Evolutionary conservation across 1,140 invertebrate species (phyloP), one percentile per base, ranked within the genome.

Genomic region (Nasonia longicornis): DNA sequence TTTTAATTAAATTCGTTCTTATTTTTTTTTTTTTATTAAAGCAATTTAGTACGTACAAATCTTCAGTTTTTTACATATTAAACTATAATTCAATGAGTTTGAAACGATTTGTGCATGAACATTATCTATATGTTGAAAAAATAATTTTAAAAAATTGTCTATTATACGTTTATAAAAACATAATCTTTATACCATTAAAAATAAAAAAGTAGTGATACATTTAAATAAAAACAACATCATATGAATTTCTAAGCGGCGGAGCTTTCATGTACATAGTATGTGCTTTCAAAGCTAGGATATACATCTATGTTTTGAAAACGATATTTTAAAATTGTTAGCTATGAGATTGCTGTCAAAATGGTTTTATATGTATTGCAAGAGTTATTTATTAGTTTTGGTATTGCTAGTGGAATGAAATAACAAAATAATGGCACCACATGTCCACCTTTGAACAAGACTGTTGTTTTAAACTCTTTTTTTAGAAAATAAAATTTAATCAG

Each of bases 381-480:
- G 14, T 75, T 58, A 35, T 73, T 45, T 87, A 81, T 16, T 86
- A 87, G 77, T 88, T 76, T 69, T 81, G 67, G 83, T 87, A 86
- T 83, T 85, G 81, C 84, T 86, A 86, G 83, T 87, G 87, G 87
- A 88, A 88, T 88, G 87, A 84, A 86, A 82, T 12, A 79, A 70
- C 66, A 78, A 71, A 72, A 45, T 81, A 84, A 87, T 88, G 84
- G 86, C 86, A 85, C 84, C 80, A 48, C 71, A 83, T 81, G 77
- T 81, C 78, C 83, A 84, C 84, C 73, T 84, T 80, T 76, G 81
- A 84, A 80, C 67, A 70, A 84, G 73, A 81, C 20, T 74, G n/a
- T 52, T 45, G 11, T 67, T 82, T 31, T 78, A 45, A 20, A 52
- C 45, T 16, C 38, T 77, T 71, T 48, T 82, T 78, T 48, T 48